Percentiles rank a stretch among this genome's conserved stretches.
Evolutionary conservation across 2,113 vertebrate genomes (phyloP).

Genomic region (Ophiodon elongatus): DNA sequence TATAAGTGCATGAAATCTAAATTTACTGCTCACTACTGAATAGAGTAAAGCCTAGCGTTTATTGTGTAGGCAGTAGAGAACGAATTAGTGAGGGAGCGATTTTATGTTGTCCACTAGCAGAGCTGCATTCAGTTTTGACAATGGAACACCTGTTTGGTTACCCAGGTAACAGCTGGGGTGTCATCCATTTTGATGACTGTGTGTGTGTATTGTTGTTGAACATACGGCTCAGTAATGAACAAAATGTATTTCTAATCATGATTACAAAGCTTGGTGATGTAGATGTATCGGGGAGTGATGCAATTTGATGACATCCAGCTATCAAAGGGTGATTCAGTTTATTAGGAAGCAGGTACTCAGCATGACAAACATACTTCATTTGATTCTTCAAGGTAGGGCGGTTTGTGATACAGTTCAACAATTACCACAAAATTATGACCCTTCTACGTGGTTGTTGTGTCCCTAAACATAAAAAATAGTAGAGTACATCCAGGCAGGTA

Average conservation of each 20-base stretch:
- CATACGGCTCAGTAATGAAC: not conserved
- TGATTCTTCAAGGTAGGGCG: not conserved
- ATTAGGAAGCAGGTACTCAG: not conserved
- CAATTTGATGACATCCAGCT: not conserved
- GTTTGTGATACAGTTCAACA: not conserved
- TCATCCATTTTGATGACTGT: not conserved
- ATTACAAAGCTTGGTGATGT: not conserved
- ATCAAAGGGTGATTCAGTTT: not conserved
- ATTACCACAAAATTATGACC: not conserved
- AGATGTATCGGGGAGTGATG: not conserved
- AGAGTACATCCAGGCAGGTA: too few species aligned
- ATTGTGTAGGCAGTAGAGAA: not conserved
- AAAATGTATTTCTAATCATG: not conserved
- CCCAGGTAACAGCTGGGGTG: slow-evolving; percentile 7
- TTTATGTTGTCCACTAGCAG: not conserved
- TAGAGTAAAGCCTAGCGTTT: not conserved
- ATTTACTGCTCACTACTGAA: not conserved
- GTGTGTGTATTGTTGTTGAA: slow-evolving; percentile 2
- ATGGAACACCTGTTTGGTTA: not conserved
- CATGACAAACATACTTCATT: not conserved
- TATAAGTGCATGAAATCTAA: not conserved
- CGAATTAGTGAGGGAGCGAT: not conserved
- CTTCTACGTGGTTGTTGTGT: not conserved
- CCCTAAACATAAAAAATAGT: not conserved
- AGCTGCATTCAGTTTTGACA: not conserved